Base-by-base conservation (phyloP, 2,797 vertebrate genomes). In the Morelia viridis region DNA sequence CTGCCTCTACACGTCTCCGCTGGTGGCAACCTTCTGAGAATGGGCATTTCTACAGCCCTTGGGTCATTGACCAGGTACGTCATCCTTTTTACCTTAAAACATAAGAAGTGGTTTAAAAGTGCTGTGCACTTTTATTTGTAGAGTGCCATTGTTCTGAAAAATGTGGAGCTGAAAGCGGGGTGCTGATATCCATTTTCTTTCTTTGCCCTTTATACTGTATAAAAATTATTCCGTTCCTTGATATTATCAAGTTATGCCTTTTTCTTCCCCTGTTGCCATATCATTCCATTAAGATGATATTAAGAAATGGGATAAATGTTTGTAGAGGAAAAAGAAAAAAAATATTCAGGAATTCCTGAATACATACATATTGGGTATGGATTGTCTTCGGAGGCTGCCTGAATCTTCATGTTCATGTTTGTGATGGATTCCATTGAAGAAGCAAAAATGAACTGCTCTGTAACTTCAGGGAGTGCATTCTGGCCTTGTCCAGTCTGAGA, bases 11-110 rank as follows among this genome's bases (percentile, higher is more conserved):
- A 2, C 98, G 98, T 6, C 97, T 99, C 28, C 98, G 98, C 94
- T 99, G 99, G 99, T 99, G 99, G 99, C 99, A 99, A 4, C 99
- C 99, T 0, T 99, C 99, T 0, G 99, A 99, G 85, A 98, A 98
- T 0, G 99, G 99, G 41, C 99, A 99, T 94, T 99, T 99, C 97
- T 99, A 99, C 95, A 99, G 99, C 53, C 99, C 99, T n/a, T 99
- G 99, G 99, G 99, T 99, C 89, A 99, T 99, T 1, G 99, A 99
- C 96, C 99, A 99, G 98, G 99, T 99, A 96, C 96, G 95, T 58
- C 64, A 26, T 9, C 41, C 22, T 60, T 88, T 31, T 28, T 0
- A 0, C 2, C 61, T 68, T 5, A 8, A 50, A 84, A 46, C 46
- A 1, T 65, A 53, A 0, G 68, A 35, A 2, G 0, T 88, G 80